Evolutionary conservation across 2,113 vertebrate species (phyloP).

Genomic region (Anhinga rufa): DNA sequence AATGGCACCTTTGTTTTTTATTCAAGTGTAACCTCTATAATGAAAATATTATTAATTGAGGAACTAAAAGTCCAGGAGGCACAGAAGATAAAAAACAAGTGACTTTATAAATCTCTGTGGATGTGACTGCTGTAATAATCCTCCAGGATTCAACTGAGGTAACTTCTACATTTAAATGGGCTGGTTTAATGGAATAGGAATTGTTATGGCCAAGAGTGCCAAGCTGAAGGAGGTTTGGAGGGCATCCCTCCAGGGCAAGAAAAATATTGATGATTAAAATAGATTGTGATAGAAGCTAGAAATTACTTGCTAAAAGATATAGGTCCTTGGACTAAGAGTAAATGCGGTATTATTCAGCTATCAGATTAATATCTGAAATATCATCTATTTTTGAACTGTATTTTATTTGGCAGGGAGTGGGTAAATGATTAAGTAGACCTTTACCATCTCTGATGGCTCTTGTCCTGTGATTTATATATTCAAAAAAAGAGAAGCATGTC

Average conservation of each 20-base stretch:
- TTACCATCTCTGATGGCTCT: background rate
- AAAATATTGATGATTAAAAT: constrained; percentile 47
- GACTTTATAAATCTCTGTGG: constrained; percentile 46
- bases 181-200: constrained; percentile 27
- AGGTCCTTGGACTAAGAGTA: background rate
- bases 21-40: constrained; percentile 1
- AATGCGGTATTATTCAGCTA: background rate
- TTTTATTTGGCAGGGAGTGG: background rate
- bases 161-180: constrained; percentile 15
- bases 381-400: background rate
- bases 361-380: constrained; percentile 24
- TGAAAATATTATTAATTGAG: constrained; percentile 34
- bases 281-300: background rate
- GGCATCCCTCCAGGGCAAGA: constrained; percentile 4
- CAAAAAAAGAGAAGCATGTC: background rate
- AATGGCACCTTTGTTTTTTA: background rate
- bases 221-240: constrained; percentile 36
- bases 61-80: background rate
- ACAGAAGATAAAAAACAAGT: background rate
- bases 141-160: background rate
- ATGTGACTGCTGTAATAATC: constrained; percentile 37
- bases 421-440: constrained; percentile 30
- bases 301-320: constrained; percentile 16
- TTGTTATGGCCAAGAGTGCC: background rate
- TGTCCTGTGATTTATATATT: constrained; percentile 7